Evolutionary conservation across 2,797 vertebrate genomes (phyloP).

Genomic region (Melanogrammus aeglefinus): DNA sequence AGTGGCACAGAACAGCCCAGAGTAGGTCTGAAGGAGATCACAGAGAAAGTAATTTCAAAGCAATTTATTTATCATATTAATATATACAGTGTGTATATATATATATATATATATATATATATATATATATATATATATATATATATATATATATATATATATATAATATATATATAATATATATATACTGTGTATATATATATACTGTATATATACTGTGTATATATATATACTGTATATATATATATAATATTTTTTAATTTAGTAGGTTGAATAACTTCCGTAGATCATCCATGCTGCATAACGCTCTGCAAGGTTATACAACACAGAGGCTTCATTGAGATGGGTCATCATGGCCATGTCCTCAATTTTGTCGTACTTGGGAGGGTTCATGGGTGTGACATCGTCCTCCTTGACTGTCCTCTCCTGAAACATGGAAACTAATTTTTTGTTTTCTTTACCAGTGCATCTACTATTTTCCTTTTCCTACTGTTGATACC

Average conservation of each 20-base stretch:
- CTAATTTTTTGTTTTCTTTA: neutral
- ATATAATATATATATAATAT: no score
- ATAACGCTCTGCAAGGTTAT: conserved; percentile 53
- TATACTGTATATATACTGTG: no score
- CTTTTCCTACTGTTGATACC: neutral
- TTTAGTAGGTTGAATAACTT: conserved; percentile 5
- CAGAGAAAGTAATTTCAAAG: neutral
- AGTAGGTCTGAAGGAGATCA: conserved; percentile 15
- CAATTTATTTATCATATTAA: neutral
- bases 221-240: no score
- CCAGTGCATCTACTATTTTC: neutral
- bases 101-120: no score
- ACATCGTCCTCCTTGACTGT: conserved; percentile 1
- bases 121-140: no score
- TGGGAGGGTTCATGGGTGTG: conserved; percentile 39
- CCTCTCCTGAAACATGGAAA: conserved; percentile 1
- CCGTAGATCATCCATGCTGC: conserved; percentile 53
- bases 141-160: no score
- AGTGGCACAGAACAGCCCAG: conserved; percentile 60
- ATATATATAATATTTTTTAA: neutral
- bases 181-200: no score
- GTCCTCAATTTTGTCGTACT: conserved; percentile 54
- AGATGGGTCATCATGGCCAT: conserved; percentile 54
- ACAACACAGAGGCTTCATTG: conserved; percentile 57
- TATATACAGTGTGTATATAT: no score